A percentile compares a stretch with the other conserved stretches of the same genome.
Conservation (phyloP, 1,140 invertebrate genomes). For the Lepidurus packardi region DNA sequence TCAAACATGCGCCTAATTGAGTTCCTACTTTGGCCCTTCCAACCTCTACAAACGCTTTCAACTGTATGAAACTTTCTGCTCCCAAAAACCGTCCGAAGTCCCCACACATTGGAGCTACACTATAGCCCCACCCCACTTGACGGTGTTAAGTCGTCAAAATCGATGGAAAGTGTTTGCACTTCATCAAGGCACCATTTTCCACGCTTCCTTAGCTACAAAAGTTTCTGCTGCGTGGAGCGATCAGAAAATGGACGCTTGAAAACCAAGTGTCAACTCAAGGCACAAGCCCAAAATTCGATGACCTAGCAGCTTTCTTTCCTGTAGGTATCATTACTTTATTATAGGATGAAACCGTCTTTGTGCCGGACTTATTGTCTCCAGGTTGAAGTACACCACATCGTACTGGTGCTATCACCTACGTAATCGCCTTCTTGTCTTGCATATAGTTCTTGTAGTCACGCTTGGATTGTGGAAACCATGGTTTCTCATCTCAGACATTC, state of each 20-base stretch:
- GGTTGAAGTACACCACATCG: background rate
- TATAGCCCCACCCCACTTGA: constrained; percentile 18
- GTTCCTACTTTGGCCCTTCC: constrained; percentile 9
- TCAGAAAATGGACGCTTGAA: constrained; percentile 14
- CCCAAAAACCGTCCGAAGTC: background rate
- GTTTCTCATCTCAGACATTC: constrained; percentile 4
- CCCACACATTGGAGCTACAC: background rate
- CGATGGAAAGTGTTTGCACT: constrained; percentile 21
- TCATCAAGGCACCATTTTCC: constrained; percentile 3
- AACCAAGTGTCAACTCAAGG: background rate
- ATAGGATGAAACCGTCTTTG: background rate
- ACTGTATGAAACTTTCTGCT: constrained; percentile 10
- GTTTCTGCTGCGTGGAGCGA: background rate
- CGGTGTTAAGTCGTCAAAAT: constrained; percentile 15
- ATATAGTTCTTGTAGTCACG: background rate
- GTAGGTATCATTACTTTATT: background rate
- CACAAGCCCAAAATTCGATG: background rate
- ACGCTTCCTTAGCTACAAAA: background rate
- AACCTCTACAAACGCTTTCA: background rate
- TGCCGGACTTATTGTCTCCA: background rate
- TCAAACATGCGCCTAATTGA: constrained; percentile 11
- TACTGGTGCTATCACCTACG: background rate
- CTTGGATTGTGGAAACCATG: background rate
- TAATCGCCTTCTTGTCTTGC: background rate
- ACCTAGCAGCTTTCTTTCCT: background rate